Evolutionary conservation across 2,113 vertebrate genomes (phyloP).

Genomic region (Girardinichthys multiradiatus): DNA sequence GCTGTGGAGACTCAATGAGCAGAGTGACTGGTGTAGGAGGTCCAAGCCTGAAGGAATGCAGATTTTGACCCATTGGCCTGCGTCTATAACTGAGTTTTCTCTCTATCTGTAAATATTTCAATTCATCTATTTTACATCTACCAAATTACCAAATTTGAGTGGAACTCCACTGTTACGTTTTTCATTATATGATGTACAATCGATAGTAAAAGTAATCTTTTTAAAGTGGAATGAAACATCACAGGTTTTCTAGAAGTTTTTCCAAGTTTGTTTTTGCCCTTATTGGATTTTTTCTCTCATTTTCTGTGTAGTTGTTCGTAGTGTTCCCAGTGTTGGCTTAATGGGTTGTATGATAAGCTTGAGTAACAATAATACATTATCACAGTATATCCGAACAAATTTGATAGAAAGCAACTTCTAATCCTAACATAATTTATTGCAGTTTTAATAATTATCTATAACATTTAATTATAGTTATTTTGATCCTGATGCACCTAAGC

Average conservation of each 20-base stretch:
- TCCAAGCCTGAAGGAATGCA: conserved; percentile 19
- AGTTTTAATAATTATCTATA: too few relatives aligned
- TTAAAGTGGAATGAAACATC: neutral
- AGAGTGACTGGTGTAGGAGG: conserved; percentile 14
- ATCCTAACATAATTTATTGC: too few relatives aligned
- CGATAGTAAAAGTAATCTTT: neutral
- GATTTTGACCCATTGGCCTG: conserved; percentile 5
- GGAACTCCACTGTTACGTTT: neutral
- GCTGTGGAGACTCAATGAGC: conserved; percentile 28
- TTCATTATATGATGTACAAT: neutral
- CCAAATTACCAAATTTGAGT: neutral
- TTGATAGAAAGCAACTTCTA: too few relatives aligned
- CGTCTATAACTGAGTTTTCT: conserved; percentile 4
- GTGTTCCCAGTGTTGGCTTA: too few relatives aligned
- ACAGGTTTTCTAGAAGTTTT: neutral
- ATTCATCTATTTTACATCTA: neutral
- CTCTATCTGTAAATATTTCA: neutral
- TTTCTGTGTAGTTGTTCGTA: too few relatives aligned
- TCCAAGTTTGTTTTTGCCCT: neutral
- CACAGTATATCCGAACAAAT: too few relatives aligned
- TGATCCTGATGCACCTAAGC: too few relatives aligned
- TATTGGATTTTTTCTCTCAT: neutral
- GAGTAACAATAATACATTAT: too few relatives aligned
- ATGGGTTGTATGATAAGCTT: too few relatives aligned
- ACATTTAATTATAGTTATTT: too few relatives aligned